Conservation (phyloP, 1,140 invertebrate genomes). For the Doryteuthis pealeii region DNA sequence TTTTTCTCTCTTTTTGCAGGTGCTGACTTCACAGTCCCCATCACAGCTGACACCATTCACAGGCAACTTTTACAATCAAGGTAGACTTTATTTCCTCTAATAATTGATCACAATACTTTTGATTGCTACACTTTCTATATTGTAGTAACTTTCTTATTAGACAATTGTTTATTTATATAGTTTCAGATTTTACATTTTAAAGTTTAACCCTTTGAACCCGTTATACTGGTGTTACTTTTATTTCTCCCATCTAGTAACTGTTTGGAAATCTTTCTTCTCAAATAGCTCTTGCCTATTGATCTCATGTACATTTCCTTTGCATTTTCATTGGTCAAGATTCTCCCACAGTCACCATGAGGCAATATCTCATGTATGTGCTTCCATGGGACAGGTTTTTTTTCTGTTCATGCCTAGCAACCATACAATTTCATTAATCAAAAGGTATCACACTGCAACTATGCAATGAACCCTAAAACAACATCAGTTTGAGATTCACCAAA, state of each 20-base stretch:
- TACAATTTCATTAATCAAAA: too few relatives aligned
- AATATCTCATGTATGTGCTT: too few relatives aligned
- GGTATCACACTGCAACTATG: too few relatives aligned
- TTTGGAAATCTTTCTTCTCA: too few relatives aligned
- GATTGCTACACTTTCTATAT: background rate
- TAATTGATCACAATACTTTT: background rate
- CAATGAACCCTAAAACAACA: too few relatives aligned
- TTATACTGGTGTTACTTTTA: background rate
- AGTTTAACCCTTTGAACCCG: background rate
- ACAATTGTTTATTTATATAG: background rate
- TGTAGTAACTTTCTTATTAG: background rate
- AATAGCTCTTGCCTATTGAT: too few relatives aligned
- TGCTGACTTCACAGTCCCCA: conserved; percentile 48
- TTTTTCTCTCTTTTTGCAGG: conserved; percentile 30
- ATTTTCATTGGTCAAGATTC: too few relatives aligned
- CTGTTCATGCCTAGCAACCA: too few relatives aligned
- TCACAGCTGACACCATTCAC: conserved; percentile 40
- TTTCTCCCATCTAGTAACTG: background rate
- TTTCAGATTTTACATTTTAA: background rate
- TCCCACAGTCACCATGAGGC: too few relatives aligned
- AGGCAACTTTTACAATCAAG: conserved; percentile 42
- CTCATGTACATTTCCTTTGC: too few relatives aligned
- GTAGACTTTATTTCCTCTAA: conserved; percentile 16
- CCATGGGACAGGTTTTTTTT: too few relatives aligned
- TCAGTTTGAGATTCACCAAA: too few relatives aligned